Conservation (phyloP, 2,888 invertebrate species). For the Leptopilina myrica region DNA sequence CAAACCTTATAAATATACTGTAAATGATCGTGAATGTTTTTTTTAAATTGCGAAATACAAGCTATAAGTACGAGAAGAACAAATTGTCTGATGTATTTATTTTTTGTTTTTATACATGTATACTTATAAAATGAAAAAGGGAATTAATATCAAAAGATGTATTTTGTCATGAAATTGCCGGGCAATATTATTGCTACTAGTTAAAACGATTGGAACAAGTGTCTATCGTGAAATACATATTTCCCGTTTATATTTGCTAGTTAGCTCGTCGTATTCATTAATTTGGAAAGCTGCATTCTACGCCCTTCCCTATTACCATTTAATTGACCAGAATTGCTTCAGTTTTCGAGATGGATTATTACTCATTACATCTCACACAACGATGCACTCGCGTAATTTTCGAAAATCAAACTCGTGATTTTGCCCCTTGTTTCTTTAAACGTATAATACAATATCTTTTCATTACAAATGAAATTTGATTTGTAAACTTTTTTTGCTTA, state of each 20-base stretch:
- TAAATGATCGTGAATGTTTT: too few relatives aligned
- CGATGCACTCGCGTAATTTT: neutral
- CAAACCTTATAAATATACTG: too few relatives aligned
- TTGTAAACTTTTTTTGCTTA: too few relatives aligned
- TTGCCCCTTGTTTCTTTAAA: neutral
- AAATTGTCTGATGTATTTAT: neutral
- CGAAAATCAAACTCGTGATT: neutral
- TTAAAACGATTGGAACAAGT: slow-evolving; percentile 57
- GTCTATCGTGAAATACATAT: slow-evolving; percentile 52
- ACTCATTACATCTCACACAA: neutral
- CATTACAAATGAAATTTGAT: neutral
- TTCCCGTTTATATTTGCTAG: slow-evolving; percentile 40
- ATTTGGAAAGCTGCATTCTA: slow-evolving; percentile 58
- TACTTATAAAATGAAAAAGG: too few relatives aligned
- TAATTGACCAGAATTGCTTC: slow-evolving; percentile 50
- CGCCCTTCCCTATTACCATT: slow-evolving; percentile 54
- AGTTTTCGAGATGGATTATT: slow-evolving; percentile 13
- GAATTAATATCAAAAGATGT: neutral
- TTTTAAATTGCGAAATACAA: too few relatives aligned
- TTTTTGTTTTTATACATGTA: neutral
- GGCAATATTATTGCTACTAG: slow-evolving; percentile 56
- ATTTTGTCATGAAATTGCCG: neutral
- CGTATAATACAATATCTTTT: neutral
- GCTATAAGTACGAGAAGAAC: too few relatives aligned
- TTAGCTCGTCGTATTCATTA: slow-evolving; percentile 61